Conservation (phyloP, 2,888 invertebrate genomes). For the Folsomia manolachei region DNA sequence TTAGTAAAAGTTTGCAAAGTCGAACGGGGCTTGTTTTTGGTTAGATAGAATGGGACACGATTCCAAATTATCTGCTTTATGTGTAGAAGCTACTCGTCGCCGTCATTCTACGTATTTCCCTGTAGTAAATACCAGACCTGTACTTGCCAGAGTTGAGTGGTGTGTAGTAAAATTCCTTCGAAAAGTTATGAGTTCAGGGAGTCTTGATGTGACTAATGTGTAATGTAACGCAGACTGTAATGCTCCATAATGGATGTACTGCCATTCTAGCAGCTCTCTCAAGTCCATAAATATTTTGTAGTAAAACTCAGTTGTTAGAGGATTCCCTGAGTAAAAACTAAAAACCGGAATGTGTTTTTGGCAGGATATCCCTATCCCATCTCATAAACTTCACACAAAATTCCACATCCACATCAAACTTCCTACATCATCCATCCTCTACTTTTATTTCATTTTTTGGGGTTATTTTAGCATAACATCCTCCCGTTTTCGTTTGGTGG, state of each 20-base stretch:
- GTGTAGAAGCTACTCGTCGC: not conserved
- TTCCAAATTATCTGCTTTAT: not conserved
- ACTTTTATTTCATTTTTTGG: not conserved
- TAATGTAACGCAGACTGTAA: slow-evolving; percentile 23
- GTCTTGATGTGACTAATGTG: slow-evolving; percentile 25
- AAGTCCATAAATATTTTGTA: slow-evolving; percentile 25
- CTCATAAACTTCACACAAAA: slow-evolving; percentile 24
- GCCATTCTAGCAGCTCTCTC: slow-evolving; percentile 20
- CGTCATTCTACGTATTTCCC: not conserved
- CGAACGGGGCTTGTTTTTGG: too few species aligned
- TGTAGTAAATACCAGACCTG: not conserved
- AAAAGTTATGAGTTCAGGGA: slow-evolving; percentile 26
- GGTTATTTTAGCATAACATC: too few species aligned
- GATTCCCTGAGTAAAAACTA: slow-evolving; percentile 19
- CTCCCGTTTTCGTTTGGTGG: not conserved
- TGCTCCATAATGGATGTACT: slow-evolving; percentile 24
- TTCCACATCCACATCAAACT: slow-evolving; percentile 13
- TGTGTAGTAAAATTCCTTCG: slow-evolving; percentile 20
- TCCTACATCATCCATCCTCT: not conserved
- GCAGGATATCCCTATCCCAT: slow-evolving; percentile 22
- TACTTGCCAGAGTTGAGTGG: slow-evolving; percentile 3
- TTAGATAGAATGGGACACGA: slow-evolving; percentile 1
- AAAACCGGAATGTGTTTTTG: slow-evolving; percentile 25
- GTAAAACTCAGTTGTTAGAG: slow-evolving; percentile 20
- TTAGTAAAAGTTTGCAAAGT: too few species aligned